A percentile compares a stretch with the other conserved stretches of the same genome.
These are phyloP conservation scores for Orientallactaga sibirica DNA, from an alignment of 2,797 vertebrate genomes.

Conservation along the genomic window DNA sequence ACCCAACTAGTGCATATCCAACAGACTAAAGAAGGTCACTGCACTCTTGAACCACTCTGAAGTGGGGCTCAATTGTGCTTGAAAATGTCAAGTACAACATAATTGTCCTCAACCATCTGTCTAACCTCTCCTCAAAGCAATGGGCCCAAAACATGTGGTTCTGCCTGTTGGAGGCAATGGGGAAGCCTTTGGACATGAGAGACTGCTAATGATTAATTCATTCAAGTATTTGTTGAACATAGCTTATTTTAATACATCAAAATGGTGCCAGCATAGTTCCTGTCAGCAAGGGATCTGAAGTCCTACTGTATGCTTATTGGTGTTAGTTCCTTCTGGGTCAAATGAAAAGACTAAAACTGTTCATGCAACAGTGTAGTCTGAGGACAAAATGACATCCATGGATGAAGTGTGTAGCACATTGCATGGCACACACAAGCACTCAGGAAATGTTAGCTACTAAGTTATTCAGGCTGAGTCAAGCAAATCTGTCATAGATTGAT, in stretches of 20 bases:
- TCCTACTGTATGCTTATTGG: not conserved
- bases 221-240: conserved; percentile 67
- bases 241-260: conserved; percentile 44
- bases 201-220: conserved; percentile 40
- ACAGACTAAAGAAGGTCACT: conserved; percentile 54
- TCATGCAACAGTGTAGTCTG: not conserved
- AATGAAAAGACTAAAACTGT: conserved; percentile 58
- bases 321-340: conserved; percentile 46
- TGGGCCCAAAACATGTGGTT: conserved; percentile 42
- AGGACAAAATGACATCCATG: conserved; percentile 29
- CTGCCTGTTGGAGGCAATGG: not conserved
- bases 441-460: conserved; percentile 8
- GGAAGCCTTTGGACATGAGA: conserved; percentile 57
- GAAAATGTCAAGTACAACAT: conserved; percentile 65
- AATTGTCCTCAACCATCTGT: conserved; percentile 55
- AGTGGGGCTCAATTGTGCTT: conserved; percentile 66
- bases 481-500: not conserved
- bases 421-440: not conserved
- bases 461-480: conserved; percentile 1
- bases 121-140: conserved; percentile 55
- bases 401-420: not conserved
- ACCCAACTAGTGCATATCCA: conserved; percentile 58
- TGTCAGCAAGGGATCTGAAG: conserved; percentile 18
- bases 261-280: not conserved
- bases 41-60: conserved; percentile 72